A percentile compares a stretch with the other conserved stretches of the same genome.
phyloP scores from a whole-genome alignment of 2,113 vertebrate genomes.

The Lasiurus cinereus region DNA sequence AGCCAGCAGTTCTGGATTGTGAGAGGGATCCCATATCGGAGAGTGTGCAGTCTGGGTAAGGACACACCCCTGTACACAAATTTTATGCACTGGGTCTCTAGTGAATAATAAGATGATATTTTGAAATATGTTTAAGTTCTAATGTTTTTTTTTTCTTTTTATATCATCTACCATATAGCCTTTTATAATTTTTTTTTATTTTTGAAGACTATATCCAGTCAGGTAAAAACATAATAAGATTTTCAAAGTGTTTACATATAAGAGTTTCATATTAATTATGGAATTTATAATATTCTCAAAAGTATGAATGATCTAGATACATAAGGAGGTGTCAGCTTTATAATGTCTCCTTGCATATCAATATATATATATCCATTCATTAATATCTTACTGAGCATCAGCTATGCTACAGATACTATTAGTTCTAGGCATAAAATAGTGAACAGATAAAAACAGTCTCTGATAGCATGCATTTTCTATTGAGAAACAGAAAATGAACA shows the following conservation, averaged over 20 bases:
- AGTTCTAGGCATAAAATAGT: not conserved
- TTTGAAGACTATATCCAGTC: not conserved
- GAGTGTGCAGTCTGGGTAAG: no score
- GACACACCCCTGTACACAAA: no score
- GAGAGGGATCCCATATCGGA: no score
- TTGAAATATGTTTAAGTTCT: not conserved
- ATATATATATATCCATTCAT: not conserved
- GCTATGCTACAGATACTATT: not conserved
- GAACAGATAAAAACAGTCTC: not conserved
- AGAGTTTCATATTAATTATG: not conserved
- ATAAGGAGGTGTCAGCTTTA: not conserved
- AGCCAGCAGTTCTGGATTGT: no score
- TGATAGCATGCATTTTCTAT: not conserved
- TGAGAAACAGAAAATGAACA: not conserved
- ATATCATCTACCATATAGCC: no score
- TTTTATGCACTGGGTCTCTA: no score
- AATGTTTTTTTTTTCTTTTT: not conserved
- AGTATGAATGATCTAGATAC: not conserved
- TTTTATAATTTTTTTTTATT: not conserved
- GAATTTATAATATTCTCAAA: not conserved
- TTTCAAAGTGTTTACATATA: not conserved
- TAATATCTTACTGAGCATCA: not conserved
- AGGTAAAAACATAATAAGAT: not conserved
- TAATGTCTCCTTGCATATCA: not conserved
- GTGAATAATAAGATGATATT: not conserved